These are phyloP conservation scores for Coreius guichenoti DNA, from an alignment of 2,797 vertebrate species.

Conservation along the genomic window DNA sequence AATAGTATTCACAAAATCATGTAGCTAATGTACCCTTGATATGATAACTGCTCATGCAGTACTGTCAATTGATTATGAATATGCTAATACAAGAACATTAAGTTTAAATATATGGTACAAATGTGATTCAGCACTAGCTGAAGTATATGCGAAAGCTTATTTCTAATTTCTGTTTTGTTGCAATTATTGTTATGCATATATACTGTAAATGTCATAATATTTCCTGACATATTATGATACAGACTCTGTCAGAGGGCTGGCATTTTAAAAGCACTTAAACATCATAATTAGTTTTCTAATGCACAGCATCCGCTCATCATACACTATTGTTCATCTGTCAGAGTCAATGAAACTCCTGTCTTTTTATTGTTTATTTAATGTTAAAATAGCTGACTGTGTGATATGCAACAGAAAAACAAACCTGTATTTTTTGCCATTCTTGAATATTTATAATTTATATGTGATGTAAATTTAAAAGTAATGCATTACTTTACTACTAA, in stretches of 20 bases:
- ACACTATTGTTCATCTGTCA: constrained; percentile 21
- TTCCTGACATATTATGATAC: neutral
- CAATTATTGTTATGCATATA: constrained; percentile 10
- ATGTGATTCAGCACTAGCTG: neutral
- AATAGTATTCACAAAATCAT: constrained; percentile 8
- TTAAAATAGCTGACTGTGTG: neutral
- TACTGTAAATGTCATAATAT: constrained; percentile 18
- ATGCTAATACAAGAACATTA: neutral
- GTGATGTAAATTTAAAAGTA: no score
- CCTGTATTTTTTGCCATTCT: neutral
- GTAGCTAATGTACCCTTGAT: constrained; percentile 12
- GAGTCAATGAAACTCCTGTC: neutral
- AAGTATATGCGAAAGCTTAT: neutral
- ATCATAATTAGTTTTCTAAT: constrained; percentile 13
- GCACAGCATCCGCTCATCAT: neutral
- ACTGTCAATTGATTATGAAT: constrained; percentile 23
- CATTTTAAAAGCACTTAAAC: constrained; percentile 31
- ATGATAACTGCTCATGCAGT: constrained; percentile 17
- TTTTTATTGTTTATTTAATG: neutral
- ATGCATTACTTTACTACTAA: no score
- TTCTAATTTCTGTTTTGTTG: constrained; percentile 11
- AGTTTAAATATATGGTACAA: constrained; percentile 18
- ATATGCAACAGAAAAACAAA: neutral
- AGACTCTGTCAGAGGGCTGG: neutral
- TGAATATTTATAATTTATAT: neutral